These are phyloP conservation scores for Dastarcus helophoroides DNA, from an alignment of 2,888 invertebrate species.

Conservation along the genomic window DNA sequence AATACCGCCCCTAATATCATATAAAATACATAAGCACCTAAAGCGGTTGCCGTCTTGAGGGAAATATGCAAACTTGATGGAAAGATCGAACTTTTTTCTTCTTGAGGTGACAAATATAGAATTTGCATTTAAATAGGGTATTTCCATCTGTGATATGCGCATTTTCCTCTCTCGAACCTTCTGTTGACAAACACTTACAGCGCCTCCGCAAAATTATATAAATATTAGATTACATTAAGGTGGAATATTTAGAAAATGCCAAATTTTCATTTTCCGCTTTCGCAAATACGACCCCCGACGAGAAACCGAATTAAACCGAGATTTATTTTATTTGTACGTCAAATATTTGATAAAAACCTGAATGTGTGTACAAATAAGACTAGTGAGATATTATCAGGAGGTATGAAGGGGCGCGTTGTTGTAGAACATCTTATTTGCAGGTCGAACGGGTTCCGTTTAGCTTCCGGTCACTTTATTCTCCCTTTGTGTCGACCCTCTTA, in stretches of 20 bases:
- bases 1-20: slow-evolving; percentile 9
- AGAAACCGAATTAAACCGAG: no score
- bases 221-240: no score
- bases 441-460: slow-evolving; percentile 29
- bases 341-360: no score
- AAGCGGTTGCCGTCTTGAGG: slow-evolving; percentile 25
- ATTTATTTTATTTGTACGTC: no score
- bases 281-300: no score
- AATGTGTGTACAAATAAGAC: no score
- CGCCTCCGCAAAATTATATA: no score
- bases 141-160: slow-evolving; percentile 48
- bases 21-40: slow-evolving; percentile 9
- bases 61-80: slow-evolving; percentile 34
- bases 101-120: slow-evolving; percentile 50
- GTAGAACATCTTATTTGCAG: slow-evolving; percentile 33
- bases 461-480: slow-evolving; percentile 34
- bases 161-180: slow-evolving; percentile 24
- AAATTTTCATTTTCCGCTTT: no score
- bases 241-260: no score
- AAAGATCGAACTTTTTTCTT: slow-evolving; percentile 38
- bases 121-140: slow-evolving; percentile 58
- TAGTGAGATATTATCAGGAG: no score
- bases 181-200: slow-evolving; percentile 31
- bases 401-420: slow-evolving; percentile 14
- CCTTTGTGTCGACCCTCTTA: slow-evolving; percentile 28